A percentile compares a stretch with the other conserved stretches of the same genome.
phyloP scores from a whole-genome alignment of 2,797 vertebrate species.

The Chiroxiphia lanceolata region DNA sequence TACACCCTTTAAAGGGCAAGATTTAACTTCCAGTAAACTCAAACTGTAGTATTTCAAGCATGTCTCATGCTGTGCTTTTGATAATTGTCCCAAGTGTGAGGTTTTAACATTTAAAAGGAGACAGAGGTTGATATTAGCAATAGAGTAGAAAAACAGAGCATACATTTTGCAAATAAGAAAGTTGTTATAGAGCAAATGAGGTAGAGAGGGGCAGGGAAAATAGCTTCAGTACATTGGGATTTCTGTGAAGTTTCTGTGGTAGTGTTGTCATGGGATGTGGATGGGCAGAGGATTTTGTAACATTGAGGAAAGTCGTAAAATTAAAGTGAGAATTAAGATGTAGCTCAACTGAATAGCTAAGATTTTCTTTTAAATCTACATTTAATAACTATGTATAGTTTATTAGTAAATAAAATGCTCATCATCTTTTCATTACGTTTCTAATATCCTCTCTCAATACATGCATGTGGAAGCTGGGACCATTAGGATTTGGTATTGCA shows the following conservation, averaged over 20 bases:
- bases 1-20: not conserved
- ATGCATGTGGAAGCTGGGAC: slow-evolving; percentile 11
- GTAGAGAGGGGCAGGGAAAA: not conserved
- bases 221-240: not conserved
- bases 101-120: not conserved
- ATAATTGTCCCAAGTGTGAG: not conserved
- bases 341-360: not conserved
- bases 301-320: not conserved
- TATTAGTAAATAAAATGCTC: not conserved
- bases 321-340: not conserved
- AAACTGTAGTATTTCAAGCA: not conserved
- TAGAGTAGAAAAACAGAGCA: not conserved
- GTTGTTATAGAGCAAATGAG: not conserved
- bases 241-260: not conserved
- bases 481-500: not conserved
- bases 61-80: not conserved
- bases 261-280: not conserved
- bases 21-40: not conserved
- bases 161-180: not conserved
- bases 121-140: not conserved
- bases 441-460: not conserved
- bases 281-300: not conserved
- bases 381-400: not conserved
- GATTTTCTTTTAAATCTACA: not conserved
- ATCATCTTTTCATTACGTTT: not conserved